A percentile compares a stretch with the other conserved stretches of the same genome.
phyloP scores from a whole-genome alignment of 2,888 invertebrate species.

The Anagyrus pseudococci region DNA sequence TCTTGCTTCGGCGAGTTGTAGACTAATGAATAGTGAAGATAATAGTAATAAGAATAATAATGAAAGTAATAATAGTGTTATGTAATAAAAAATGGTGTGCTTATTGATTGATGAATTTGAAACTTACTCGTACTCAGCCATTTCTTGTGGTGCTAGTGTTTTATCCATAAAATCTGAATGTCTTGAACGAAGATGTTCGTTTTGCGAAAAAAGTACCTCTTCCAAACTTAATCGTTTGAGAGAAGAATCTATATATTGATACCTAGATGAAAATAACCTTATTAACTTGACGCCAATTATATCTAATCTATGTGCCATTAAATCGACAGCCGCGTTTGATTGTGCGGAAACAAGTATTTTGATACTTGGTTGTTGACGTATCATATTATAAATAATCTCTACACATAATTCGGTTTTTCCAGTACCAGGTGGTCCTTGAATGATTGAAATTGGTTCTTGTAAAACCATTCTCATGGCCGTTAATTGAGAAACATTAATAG shows the following conservation, averaged over 20 bases:
- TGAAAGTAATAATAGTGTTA: too few species aligned
- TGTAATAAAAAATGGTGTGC: too few species aligned
- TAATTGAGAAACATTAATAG: background rate
- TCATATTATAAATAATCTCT: background rate
- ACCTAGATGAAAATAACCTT: too few species aligned
- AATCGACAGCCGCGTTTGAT: background rate
- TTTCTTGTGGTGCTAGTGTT: too few species aligned
- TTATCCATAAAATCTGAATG: background rate
- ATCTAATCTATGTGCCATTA: background rate
- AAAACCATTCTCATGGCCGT: background rate
- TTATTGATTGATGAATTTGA: too few species aligned
- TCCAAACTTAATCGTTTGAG: background rate
- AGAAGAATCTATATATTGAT: too few species aligned
- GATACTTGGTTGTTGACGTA: background rate
- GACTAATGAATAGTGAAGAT: too few species aligned
- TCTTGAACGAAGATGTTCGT: background rate
- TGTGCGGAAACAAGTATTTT: background rate
- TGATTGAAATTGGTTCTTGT: background rate
- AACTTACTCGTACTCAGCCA: too few species aligned
- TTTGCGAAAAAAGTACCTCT: background rate
- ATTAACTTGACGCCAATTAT: background rate
- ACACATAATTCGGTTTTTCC: background rate
- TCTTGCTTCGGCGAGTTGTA: too few species aligned
- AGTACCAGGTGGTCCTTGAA: conserved; percentile 6
- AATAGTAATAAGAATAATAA: too few species aligned